These are phyloP conservation scores for Myripristis jacobus DNA, from an alignment of 2,797 vertebrate species.

Conservation along the genomic window DNA sequence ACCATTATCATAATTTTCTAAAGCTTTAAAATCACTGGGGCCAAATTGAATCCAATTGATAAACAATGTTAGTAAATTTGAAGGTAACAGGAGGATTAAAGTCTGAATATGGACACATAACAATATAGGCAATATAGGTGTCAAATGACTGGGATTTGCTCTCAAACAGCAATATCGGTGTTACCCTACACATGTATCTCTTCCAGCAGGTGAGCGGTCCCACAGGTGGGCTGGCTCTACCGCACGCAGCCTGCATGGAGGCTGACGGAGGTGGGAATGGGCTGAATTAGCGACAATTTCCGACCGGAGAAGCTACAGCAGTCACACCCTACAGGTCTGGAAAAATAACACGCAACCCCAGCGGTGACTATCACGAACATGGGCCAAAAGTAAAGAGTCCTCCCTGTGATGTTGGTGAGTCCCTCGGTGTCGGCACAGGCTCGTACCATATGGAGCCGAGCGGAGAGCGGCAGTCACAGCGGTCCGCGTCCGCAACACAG, in stretches of 20 bases:
- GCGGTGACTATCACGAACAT: neutral
- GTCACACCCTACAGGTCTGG: slow-evolving; percentile 9
- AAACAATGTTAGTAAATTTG: too few species aligned
- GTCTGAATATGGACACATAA: too few species aligned
- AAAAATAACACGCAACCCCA: neutral
- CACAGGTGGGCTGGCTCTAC: neutral
- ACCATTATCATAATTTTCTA: too few species aligned
- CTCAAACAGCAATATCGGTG: too few species aligned
- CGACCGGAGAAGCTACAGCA: neutral
- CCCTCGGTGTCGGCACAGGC: neutral
- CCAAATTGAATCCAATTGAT: too few species aligned
- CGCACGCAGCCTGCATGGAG: neutral
- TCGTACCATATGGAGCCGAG: slow-evolving; percentile 67
- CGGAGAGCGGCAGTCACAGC: neutral
- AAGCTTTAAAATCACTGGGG: too few species aligned
- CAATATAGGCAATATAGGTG: too few species aligned
- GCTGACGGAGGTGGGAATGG: neutral
- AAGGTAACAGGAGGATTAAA: too few species aligned
- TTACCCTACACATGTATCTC: neutral
- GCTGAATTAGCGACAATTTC: too few species aligned
- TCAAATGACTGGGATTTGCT: too few species aligned
- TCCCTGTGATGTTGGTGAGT: neutral
- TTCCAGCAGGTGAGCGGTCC: neutral
- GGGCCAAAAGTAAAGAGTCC: neutral
- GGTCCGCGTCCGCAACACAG: slow-evolving; percentile 20